Evolutionary conservation across 2,113 vertebrate genomes (phyloP).

Genomic region (Eurypyga helias): DNA sequence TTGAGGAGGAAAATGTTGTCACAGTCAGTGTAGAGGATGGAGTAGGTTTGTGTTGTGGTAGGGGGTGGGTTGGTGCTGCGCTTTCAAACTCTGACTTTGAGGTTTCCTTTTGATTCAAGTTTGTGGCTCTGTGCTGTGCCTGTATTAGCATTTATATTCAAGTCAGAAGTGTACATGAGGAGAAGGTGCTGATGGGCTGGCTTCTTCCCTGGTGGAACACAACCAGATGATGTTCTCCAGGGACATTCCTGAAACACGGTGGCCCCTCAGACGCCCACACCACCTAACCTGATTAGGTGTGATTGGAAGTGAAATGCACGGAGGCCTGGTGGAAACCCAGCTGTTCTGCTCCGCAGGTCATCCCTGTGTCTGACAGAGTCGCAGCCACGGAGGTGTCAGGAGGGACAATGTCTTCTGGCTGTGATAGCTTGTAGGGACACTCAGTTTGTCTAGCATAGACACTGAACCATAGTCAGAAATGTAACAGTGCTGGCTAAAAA

Average conservation of each 20-base stretch:
- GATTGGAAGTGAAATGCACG: not conserved
- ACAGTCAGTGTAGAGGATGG: not conserved
- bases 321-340: not conserved
- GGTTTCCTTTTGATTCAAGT: not conserved
- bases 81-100: not conserved
- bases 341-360: not conserved
- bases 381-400: not conserved
- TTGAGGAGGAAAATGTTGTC: not conserved
- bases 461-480: not conserved
- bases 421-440: not conserved
- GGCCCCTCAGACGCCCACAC: rapidly evolving
- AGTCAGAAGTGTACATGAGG: rapidly evolving
- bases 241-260: rapidly evolving
- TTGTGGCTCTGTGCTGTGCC: not conserved
- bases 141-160: not conserved
- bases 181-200: not conserved
- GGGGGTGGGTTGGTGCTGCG: rapidly evolving
- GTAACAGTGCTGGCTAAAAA: not conserved
- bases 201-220: not conserved
- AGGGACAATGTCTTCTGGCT: not conserved
- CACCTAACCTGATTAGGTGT: not conserved
- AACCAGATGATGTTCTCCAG: not conserved
- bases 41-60: not conserved
- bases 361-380: rapidly evolving
- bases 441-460: not conserved